Evolutionary conservation across 2,797 vertebrate species (phyloP).

Genomic region (Sus cebifrons): DNA sequence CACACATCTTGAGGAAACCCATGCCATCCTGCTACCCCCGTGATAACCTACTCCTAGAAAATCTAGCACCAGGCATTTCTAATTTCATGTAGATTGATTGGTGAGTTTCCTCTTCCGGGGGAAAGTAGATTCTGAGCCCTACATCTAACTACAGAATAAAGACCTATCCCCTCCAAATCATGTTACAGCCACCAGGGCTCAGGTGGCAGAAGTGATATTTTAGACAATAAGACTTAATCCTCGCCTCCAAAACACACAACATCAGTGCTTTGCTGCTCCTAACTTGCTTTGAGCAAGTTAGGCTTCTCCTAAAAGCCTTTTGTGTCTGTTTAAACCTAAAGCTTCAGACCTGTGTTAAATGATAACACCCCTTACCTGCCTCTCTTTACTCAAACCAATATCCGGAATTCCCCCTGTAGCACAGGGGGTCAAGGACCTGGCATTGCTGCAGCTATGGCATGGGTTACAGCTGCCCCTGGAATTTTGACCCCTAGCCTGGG

Average conservation of each 20-base stretch:
- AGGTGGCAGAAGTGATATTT: neutral
- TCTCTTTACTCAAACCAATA: neutral
- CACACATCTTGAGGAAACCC: neutral
- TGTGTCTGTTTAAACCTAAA: neutral
- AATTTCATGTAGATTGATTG: neutral
- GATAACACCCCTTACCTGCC: neutral
- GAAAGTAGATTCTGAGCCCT: neutral
- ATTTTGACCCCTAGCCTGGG: too few relatives aligned
- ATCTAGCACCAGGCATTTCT: neutral
- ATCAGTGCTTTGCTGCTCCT: neutral
- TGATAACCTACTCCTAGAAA: conserved; percentile 4
- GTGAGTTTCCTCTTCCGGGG: neutral
- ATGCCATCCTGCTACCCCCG: neutral
- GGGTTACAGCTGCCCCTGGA: too few relatives aligned
- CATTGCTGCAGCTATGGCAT: too few relatives aligned
- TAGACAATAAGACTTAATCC: neutral
- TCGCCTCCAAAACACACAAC: neutral
- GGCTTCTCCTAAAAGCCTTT: neutral
- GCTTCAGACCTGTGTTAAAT: conserved; percentile 5
- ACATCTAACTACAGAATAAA: conserved; percentile 4
- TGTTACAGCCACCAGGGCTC: neutral
- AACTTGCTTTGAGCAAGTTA: neutral
- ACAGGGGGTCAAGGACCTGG: too few relatives aligned
- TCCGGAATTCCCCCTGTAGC: too few relatives aligned
- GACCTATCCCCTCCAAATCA: neutral